Base-by-base conservation (phyloP, 1,140 invertebrate species). In the Phortica variegata region DNA sequence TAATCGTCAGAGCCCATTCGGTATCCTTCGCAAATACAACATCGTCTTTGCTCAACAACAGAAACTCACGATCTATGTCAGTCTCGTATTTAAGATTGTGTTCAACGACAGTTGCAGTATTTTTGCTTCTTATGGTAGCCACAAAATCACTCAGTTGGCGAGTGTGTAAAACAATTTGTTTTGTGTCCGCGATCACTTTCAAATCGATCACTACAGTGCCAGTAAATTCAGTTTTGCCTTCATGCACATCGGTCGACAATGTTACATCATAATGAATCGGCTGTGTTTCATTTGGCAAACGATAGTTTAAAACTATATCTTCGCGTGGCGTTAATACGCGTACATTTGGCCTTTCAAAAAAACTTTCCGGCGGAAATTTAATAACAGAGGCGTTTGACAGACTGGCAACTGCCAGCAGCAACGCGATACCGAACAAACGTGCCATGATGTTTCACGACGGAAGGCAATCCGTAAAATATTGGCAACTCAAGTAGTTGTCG, bases 181-280 rank as follows among this genome's bases (percentile, higher is more conserved):
- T 39, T 0, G 77, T 79, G 0, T 47, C 41, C 8, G 31, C 38
- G 0, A 56, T 4, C 0, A 79, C 72, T 2, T 71, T 32, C 1
- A 83, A 37, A 13, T 72, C 70, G 3, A 88, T 87, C 3, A 57
- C 71, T 0, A 86, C 85, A 2, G 60, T 73, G 3, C 86, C 86
- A 8, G 48, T 71, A 68, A 87, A 88, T 0, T 43, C 61, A 4
- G 49, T 76, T 0, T 75, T 72, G 1, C 76, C 78, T 9, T 73
- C 73, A 31, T 79, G 75, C 0, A 87, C 78, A 54, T 87, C 78
- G 0, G 87, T 81, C 56, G 79, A 79, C 0, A 88, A 75, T 9
- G 73, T 75, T 2, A 89, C 73, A 32, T 84, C 81, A 59, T 89
- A 89, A 56, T 84, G 81, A 3, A 80, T 61, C 0, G 87, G 87